phyloP scores from a whole-genome alignment of 2,888 invertebrate genomes.

The Ochropleura leucogaster region DNA sequence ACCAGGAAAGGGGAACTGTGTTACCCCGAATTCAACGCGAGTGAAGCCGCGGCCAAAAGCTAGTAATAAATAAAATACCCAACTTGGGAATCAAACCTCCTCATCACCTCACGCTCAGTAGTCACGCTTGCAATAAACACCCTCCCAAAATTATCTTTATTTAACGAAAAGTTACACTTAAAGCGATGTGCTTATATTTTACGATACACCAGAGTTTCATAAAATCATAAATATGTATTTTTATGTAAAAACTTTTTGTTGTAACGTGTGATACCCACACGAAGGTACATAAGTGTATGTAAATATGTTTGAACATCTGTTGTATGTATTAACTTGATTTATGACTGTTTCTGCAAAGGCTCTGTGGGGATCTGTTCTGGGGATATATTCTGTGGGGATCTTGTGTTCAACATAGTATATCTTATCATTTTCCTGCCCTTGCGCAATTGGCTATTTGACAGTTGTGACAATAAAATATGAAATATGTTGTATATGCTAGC shows the following conservation, averaged over 20 bases:
- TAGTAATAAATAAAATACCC: too few relatives aligned
- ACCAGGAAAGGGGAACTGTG: too few relatives aligned
- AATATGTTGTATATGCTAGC: too few relatives aligned
- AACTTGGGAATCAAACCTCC: too few relatives aligned
- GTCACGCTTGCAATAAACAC: too few relatives aligned
- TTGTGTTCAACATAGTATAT: not conserved
- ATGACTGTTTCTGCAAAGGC: not conserved
- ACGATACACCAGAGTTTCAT: slow-evolving; percentile 25
- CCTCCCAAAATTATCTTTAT: not conserved
- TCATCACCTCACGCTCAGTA: too few relatives aligned
- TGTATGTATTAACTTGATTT: slow-evolving; percentile 45
- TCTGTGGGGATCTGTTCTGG: too few relatives aligned
- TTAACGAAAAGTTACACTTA: slow-evolving; percentile 14
- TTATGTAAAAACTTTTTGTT: slow-evolving; percentile 21
- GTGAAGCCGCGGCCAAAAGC: too few relatives aligned
- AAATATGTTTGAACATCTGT: slow-evolving; percentile 21
- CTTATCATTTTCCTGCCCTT: too few relatives aligned
- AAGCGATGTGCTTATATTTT: not conserved
- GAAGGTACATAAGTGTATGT: slow-evolving; percentile 22
- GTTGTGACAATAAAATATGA: too few relatives aligned
- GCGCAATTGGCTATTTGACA: too few relatives aligned
- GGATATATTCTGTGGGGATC: slow-evolving; percentile 3
- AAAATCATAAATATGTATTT: slow-evolving; percentile 39
- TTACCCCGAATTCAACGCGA: too few relatives aligned
- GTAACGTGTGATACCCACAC: not conserved